These are phyloP conservation scores for Lepidochitona cinerea DNA, from an alignment of 2,888 invertebrate genomes.

Conservation along the genomic window DNA sequence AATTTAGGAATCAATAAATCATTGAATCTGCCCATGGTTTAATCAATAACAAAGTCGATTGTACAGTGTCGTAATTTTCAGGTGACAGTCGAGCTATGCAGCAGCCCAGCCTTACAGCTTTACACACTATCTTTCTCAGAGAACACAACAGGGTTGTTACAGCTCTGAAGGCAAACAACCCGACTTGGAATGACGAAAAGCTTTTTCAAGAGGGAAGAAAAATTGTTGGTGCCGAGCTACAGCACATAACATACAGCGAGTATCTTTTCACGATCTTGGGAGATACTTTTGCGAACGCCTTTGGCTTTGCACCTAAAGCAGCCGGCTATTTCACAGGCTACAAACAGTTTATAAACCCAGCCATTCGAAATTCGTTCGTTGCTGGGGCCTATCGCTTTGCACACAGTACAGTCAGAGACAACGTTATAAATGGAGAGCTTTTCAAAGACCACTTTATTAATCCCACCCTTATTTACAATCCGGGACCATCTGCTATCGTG, in stretches of 20 bases:
- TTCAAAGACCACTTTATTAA: conserved; percentile 2
- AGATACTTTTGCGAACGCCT: conserved; percentile 90
- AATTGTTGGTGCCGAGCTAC: conserved; percentile 82
- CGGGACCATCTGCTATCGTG: not conserved
- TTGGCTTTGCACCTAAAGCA: conserved; percentile 86
- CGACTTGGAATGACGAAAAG: conserved; percentile 79
- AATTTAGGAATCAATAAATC: too few species aligned
- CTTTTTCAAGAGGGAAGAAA: conserved; percentile 72
- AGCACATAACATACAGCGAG: conserved; percentile 70
- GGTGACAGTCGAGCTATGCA: conserved; percentile 90
- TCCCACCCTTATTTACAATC: not conserved
- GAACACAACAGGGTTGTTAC: conserved; percentile 91
- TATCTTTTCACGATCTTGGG: conserved; percentile 87
- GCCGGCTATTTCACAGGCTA: conserved; percentile 76
- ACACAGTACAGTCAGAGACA: conserved; percentile 41
- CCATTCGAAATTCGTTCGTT: conserved; percentile 58
- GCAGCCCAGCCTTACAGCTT: conserved; percentile 86
- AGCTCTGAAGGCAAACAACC: conserved; percentile 83
- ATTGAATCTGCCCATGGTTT: too few species aligned
- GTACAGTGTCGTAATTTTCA: too few species aligned
- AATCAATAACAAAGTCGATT: too few species aligned
- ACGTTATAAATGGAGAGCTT: not conserved
- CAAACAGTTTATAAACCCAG: conserved; percentile 39
- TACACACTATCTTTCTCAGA: conserved; percentile 80
- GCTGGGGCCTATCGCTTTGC: conserved; percentile 64